phyloP scores from a whole-genome alignment of 2,888 invertebrate species.

The Craniophora ligustri region DNA sequence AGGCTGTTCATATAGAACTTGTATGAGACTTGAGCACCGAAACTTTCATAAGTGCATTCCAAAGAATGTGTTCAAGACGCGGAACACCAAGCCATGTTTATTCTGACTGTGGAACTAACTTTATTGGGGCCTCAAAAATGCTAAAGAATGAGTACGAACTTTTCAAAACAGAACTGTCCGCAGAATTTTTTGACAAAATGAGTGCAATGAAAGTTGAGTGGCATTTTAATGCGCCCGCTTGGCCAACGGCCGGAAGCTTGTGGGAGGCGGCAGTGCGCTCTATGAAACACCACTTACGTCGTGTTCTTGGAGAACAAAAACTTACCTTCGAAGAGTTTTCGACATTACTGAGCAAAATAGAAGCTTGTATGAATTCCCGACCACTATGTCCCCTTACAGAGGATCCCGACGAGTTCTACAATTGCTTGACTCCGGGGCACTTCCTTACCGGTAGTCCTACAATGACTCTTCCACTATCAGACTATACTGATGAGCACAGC shows the following conservation, averaged over 20 bases:
- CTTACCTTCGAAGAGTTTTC: conserved; percentile 1
- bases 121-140: conserved; percentile 9
- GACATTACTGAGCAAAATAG: not conserved
- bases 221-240: conserved; percentile 3
- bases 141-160: not conserved
- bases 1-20: conserved; percentile 37
- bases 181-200: not conserved
- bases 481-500: not conserved
- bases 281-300: not conserved
- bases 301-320: conserved; percentile 1
- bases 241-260: not conserved
- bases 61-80: conserved; percentile 20
- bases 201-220: conserved; percentile 5
- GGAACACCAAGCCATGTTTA: conserved; percentile 27
- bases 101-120: conserved; percentile 27
- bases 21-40: conserved; percentile 15
- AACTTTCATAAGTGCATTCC: conserved; percentile 8
- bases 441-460: conserved; percentile 33
- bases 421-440: conserved; percentile 44
- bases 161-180: not conserved
- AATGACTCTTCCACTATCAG: conserved; percentile 7
- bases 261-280: conserved; percentile 7
- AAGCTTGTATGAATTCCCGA: conserved; percentile 38
- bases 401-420: conserved; percentile 36
- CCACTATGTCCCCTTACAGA: conserved; percentile 37